Evolutionary conservation across 2,888 invertebrate species (phyloP).

Genomic region (Mythimna loreyi): DNA sequence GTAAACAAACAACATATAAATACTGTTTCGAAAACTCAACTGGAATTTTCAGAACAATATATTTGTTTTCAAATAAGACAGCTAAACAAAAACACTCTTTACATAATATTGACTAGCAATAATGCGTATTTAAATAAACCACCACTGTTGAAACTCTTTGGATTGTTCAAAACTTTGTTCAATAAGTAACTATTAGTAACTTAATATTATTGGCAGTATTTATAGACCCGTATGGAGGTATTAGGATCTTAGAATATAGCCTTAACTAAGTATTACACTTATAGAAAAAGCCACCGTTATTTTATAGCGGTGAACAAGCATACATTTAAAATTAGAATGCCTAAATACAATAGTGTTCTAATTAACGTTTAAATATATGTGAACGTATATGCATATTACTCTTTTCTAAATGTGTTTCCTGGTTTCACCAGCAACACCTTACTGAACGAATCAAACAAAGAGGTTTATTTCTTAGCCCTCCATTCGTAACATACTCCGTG

Average conservation of each 20-base stretch:
- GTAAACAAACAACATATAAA: slow-evolving; percentile 3
- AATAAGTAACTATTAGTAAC: slow-evolving; percentile 33
- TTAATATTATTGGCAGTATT: slow-evolving; percentile 55
- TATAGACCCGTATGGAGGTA: slow-evolving; percentile 51
- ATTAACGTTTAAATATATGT: background rate
- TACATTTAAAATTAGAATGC: slow-evolving; percentile 9
- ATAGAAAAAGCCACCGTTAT: slow-evolving; percentile 44
- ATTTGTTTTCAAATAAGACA: slow-evolving; percentile 19
- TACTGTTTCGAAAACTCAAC: background rate
- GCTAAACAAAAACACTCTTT: slow-evolving; percentile 12
- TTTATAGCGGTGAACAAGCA: slow-evolving; percentile 49
- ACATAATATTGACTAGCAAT: slow-evolving; percentile 67
- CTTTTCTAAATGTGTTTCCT: background rate
- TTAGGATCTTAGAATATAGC: slow-evolving; percentile 42
- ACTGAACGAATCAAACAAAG: background rate
- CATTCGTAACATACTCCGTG: slow-evolving; percentile 6
- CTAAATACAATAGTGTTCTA: background rate
- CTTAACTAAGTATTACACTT: slow-evolving; percentile 16
- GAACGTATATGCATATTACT: background rate
- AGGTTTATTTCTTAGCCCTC: background rate
- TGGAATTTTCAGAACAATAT: background rate
- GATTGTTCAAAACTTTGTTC: slow-evolving; percentile 46
- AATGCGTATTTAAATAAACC: slow-evolving; percentile 65
- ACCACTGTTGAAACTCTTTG: slow-evolving; percentile 64
- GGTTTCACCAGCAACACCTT: slow-evolving; percentile 14